Evolutionary conservation across 2,113 vertebrate species (phyloP).

Genomic region (Myanophis thanlyinensis): DNA sequence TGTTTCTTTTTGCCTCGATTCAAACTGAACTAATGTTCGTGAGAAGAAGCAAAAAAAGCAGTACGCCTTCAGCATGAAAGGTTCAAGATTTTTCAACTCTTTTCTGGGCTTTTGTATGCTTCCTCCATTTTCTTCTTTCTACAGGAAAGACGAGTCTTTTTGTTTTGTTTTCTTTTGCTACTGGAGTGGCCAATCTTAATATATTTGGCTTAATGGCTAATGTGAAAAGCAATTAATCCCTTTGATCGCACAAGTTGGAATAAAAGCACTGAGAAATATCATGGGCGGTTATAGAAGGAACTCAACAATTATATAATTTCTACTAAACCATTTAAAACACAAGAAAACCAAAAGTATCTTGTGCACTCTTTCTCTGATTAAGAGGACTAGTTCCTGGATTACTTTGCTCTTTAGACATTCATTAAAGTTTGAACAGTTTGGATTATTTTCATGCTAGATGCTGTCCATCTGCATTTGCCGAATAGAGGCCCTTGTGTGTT

Average conservation of each 20-base stretch:
- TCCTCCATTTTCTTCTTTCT: not conserved
- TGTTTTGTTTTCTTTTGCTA: not conserved
- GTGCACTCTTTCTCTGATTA: too few relatives aligned
- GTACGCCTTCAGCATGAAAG: not conserved
- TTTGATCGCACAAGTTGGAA: not conserved
- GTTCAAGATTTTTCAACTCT: not conserved
- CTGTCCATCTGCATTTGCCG: slow-evolving; percentile 2
- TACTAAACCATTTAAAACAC: not conserved
- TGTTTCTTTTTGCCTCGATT: slow-evolving; percentile 29
- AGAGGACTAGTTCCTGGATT: not conserved
- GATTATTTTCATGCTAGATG: not conserved
- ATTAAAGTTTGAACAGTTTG: not conserved
- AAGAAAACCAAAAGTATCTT: not conserved
- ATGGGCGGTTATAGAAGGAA: not conserved
- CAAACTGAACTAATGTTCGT: not conserved
- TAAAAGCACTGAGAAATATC: not conserved
- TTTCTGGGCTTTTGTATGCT: not conserved
- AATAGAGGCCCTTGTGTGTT: not conserved
- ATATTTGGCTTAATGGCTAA: not conserved
- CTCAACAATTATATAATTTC: not conserved
- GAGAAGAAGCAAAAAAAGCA: not conserved
- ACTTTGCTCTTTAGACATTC: not conserved
- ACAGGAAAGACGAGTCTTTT: not conserved
- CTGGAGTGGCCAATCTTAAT: not conserved
- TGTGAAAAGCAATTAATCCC: not conserved